phyloP scores from a whole-genome alignment of 2,888 invertebrate species.

The Phaonia tiefii region DNA sequence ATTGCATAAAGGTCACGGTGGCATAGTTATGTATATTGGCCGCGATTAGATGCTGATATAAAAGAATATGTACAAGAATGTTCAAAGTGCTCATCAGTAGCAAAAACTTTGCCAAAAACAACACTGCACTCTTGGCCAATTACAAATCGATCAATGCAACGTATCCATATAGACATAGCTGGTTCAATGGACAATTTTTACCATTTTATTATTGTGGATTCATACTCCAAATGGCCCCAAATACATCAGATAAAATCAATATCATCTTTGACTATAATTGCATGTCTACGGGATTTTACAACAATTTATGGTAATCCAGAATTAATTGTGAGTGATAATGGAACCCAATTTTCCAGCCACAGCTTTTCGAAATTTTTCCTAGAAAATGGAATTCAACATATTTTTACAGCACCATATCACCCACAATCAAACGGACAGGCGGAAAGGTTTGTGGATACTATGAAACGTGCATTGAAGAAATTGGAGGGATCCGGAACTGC shows the following conservation, averaged over 20 bases:
- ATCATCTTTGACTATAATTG: constrained; percentile 35
- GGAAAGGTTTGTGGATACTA: constrained; percentile 67
- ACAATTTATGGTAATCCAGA: constrained; percentile 34
- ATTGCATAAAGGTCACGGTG: not conserved
- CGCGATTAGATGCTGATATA: not conserved
- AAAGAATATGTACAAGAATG: not conserved
- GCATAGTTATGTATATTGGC: constrained; percentile 4
- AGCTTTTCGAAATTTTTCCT: constrained; percentile 57
- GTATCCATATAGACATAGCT: not conserved
- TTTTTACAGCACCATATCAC: constrained; percentile 64
- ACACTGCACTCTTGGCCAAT: not conserved
- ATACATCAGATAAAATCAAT: constrained; percentile 25
- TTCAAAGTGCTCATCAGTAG: not conserved
- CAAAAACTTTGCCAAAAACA: not conserved
- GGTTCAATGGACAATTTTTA: not conserved
- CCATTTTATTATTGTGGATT: too few species aligned
- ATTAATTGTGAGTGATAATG: constrained; percentile 66
- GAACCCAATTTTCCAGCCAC: constrained; percentile 54
- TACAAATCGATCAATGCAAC: not conserved
- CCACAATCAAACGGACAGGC: constrained; percentile 68
- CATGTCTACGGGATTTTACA: constrained; percentile 37
- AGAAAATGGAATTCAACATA: constrained; percentile 59
- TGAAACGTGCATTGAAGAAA: constrained; percentile 51
- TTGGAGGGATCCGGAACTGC: constrained; percentile 5
- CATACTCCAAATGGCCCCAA: constrained; percentile 7